A percentile compares a stretch with the other conserved stretches of the same genome.
Evolutionary conservation across 2,113 vertebrate species (phyloP).

Genomic region (Benitochromis conjunctus): DNA sequence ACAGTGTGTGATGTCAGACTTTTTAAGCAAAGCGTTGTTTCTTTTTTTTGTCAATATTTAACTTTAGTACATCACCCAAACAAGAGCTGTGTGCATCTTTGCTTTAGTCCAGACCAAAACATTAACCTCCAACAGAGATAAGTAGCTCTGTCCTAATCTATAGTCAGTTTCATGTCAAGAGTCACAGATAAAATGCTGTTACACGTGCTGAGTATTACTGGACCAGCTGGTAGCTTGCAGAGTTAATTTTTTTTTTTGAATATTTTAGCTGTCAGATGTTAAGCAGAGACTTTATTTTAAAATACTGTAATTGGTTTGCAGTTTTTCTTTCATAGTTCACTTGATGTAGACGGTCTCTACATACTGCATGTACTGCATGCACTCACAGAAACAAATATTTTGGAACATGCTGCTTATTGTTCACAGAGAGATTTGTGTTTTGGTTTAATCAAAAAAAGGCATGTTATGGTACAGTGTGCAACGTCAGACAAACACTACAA

Average conservation of each 20-base stretch:
- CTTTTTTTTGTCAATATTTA: background rate
- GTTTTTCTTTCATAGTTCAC: background rate
- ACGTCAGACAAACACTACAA: background rate
- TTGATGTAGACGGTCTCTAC: background rate
- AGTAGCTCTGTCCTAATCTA: background rate
- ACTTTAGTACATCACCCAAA: conserved; percentile 28
- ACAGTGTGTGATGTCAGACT: conserved; percentile 15
- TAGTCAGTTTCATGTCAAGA: background rate
- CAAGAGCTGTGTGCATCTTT: background rate
- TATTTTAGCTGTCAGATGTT: background rate
- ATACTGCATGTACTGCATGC: background rate
- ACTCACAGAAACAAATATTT: conserved; percentile 28
- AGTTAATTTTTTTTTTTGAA: background rate
- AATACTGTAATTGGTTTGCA: background rate
- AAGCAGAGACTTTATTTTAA: background rate
- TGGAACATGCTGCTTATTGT: conserved; percentile 58
- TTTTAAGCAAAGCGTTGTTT: background rate
- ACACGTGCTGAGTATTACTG: conserved; percentile 8
- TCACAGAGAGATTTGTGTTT: background rate
- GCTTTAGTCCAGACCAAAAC: conserved; percentile 22
- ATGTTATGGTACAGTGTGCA: conserved; percentile 38
- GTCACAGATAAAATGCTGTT: conserved; percentile 5
- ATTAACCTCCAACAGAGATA: conserved; percentile 10
- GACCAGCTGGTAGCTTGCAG: conserved; percentile 13
- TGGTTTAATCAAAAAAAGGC: background rate